Evolutionary conservation across 2,888 invertebrate species (phyloP).

Genomic region (Cheilosia variabilis): DNA sequence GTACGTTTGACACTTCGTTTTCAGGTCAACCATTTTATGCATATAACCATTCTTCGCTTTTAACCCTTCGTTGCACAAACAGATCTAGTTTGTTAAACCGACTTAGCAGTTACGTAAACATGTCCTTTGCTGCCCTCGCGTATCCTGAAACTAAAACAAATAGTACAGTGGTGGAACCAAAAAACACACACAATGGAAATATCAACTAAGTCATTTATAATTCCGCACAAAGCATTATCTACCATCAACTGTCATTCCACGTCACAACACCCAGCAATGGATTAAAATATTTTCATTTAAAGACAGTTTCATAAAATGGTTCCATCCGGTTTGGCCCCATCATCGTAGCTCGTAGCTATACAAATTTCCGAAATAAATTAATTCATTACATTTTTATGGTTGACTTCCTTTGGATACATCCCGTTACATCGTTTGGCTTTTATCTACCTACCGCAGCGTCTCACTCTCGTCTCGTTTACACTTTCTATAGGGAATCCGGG

Average conservation of each 20-base stretch:
- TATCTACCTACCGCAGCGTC: not conserved
- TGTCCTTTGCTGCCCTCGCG: too few species aligned
- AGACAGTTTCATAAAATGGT: not conserved
- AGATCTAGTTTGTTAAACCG: too few species aligned
- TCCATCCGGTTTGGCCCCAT: not conserved
- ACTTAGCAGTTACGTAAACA: too few species aligned
- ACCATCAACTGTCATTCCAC: not conserved
- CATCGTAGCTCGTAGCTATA: not conserved
- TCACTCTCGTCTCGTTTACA: not conserved
- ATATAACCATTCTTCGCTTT: too few species aligned
- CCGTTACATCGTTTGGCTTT: constrained; percentile 32
- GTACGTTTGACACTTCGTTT: too few species aligned
- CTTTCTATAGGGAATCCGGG: not conserved
- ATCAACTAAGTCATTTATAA: too few species aligned
- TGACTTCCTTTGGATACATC: constrained; percentile 34
- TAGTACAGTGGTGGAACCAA: too few species aligned
- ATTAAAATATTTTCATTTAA: constrained; percentile 4
- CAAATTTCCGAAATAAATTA: constrained; percentile 44
- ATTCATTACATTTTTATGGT: constrained; percentile 40
- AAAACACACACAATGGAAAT: too few species aligned
- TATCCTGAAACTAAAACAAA: too few species aligned
- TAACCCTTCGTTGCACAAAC: too few species aligned
- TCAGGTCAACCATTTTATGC: too few species aligned
- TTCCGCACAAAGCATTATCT: too few species aligned
- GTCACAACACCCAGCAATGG: constrained; percentile 1